Evolutionary conservation across 1,140 invertebrate genomes (phyloP), one percentile per base, ranked within the genome.

Genomic region (Apis florea): DNA sequence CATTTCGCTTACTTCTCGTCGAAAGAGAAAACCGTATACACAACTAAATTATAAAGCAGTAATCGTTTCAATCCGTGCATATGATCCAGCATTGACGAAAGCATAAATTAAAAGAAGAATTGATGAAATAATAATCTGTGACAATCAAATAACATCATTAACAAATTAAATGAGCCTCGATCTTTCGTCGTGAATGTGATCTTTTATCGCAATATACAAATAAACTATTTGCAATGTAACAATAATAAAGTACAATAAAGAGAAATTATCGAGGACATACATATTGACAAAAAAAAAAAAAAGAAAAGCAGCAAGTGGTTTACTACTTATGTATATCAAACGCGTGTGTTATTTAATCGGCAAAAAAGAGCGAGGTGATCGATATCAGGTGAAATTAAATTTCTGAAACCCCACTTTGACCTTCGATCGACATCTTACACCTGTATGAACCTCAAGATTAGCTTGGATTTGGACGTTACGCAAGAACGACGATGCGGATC

Each of bases 401-500:
- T 61, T 63, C 56, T 49, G 58, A 80, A 82, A 84, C 58, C 24
- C 47, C 56, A 63, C 40, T 47, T 83, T 31, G 49, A 83, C 31
- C 73, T 83, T 84, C 19, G 40, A 64, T 61, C 54, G 58, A 54
- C 72, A 71, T 79, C 47, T 83, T 75, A 76, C 61, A 70, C 66
- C 56, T 54, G 31, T 47, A 64, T 24, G 53, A 77, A 26, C 40
- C 26, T 56, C 31, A 21, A 79, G 68, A 85, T 87, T 76, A 74
- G 66, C 26, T 77, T 69, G 61, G 63, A 82, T 82, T 86, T 72
- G 71, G 68, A 66, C 51, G 84, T 89, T 84, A 72, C 64, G 73
- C 68, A 89, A 89, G 72, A 84, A 78, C 81, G 77, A 69, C 71
- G 73, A 89, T 84, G 64, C 82, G 82, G 69, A 89, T 89, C 86